A percentile compares a stretch with the other conserved stretches of the same genome.
Conservation (phyloP, 1,140 invertebrate species). For the Drosophila watanabei region DNA sequence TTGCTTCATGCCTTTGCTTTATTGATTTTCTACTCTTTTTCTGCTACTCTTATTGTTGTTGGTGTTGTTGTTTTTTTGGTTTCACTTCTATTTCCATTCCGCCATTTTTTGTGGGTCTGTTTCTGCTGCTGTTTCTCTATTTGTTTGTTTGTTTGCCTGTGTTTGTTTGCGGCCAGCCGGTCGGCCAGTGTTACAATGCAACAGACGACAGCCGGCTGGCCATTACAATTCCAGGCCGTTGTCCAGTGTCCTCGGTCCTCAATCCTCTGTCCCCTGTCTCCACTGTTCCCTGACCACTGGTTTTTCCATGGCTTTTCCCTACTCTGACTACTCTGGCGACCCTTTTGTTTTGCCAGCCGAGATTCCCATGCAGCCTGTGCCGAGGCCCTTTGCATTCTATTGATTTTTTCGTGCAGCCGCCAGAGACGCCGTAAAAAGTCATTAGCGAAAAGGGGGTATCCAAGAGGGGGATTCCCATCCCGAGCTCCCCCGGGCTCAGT, state of each 20-base stretch:
- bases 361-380: slow-evolving; percentile 56
- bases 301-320: slow-evolving; percentile 9
- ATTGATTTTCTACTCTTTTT: slow-evolving; percentile 49
- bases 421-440: slow-evolving; percentile 76
- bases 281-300: slow-evolving; percentile 2
- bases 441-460: slow-evolving; percentile 65
- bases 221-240: slow-evolving; percentile 51
- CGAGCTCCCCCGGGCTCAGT: slow-evolving; percentile 1
- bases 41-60: not conserved
- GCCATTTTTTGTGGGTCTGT: slow-evolving; percentile 42
- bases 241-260: slow-evolving; percentile 1
- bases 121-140: slow-evolving; percentile 24
- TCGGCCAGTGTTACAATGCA: slow-evolving; percentile 83
- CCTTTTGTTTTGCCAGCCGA: slow-evolving; percentile 65
- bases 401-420: slow-evolving; percentile 62
- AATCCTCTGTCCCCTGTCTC: not conserved
- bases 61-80: slow-evolving; percentile 11
- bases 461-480: slow-evolving; percentile 1
- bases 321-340: slow-evolving; percentile 5
- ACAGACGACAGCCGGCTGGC: slow-evolving; percentile 66
- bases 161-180: slow-evolving; percentile 74
- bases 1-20: slow-evolving; percentile 55
- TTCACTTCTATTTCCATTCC: slow-evolving; percentile 58
- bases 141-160: slow-evolving; percentile 74
- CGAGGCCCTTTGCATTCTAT: slow-evolving; percentile 71